These are phyloP conservation scores for Dufourea novaeangliae DNA, from an alignment of 1,140 invertebrate genomes.

Conservation along the genomic window DNA sequence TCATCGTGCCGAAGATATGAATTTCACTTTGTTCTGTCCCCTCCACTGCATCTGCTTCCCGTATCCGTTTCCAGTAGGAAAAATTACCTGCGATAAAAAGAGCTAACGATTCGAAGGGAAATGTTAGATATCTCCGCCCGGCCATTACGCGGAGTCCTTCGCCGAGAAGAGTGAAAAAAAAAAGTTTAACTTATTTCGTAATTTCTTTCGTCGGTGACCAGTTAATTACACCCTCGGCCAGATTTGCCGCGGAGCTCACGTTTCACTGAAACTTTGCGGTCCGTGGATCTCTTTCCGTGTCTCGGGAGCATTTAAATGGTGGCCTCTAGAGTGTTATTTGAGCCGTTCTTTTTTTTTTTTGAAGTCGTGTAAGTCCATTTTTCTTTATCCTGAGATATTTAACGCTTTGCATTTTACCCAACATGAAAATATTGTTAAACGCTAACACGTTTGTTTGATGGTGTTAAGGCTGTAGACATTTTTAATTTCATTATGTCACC, in stretches of 20 bases:
- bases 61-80: slow-evolving; percentile 1
- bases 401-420: too few relatives aligned
- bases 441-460: too few relatives aligned
- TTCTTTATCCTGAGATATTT: too few relatives aligned
- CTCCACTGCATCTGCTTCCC: not conserved
- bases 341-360: too few relatives aligned
- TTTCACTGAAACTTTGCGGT: slow-evolving; percentile 9
- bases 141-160: not conserved
- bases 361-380: too few relatives aligned
- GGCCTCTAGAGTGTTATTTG: too few relatives aligned
- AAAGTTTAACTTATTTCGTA: slow-evolving; percentile 25
- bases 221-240: slow-evolving; percentile 17
- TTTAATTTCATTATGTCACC: too few relatives aligned
- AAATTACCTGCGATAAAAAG: not conserved
- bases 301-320: slow-evolving; percentile 17
- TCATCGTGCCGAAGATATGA: not conserved
- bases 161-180: not conserved
- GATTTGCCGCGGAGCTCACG: slow-evolving; percentile 25
- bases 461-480: too few relatives aligned
- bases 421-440: too few relatives aligned
- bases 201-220: slow-evolving; percentile 13
- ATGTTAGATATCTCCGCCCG: slow-evolving; percentile 3
- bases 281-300: not conserved
- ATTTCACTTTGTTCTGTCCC: not conserved
- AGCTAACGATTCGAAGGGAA: slow-evolving; percentile 11